Base-by-base conservation (phyloP, 2,797 vertebrate genomes). In the Xiphorhynchus erythropygius region DNA sequence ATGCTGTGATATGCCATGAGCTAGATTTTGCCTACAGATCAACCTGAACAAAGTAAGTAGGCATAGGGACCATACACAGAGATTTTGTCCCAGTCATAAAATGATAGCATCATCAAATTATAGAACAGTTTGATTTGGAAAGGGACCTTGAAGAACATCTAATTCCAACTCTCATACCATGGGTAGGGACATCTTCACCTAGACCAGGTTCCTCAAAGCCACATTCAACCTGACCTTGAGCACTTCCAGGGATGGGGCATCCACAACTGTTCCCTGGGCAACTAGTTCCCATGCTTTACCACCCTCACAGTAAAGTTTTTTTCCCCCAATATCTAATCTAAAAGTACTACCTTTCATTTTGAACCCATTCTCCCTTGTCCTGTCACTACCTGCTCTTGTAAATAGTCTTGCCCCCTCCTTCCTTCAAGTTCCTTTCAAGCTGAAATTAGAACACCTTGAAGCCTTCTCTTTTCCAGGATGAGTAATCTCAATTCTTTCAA, bases 201-300 rank as follows among this genome's bases (percentile, higher is more conserved):
- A 62, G 10, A 46, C 8, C 28, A 2, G 3, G 16, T 27, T 74
- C 14, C 46, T 46, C 7, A 5, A 30, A 65, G 10, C 12, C 15
- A 8, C 14, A 18, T 32, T 8, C 18, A 68, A 4, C 18, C 41
- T 24, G 15, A 18, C 10, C 4, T 32, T 68, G 41, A 59, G 30
- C 18, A 22, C 30, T 22, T 74, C 47, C 39, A 23, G 10, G 14
- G 10, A 53, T 53, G 25, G 21, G 25, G 15, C 33, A 53, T 60
- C 18, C 39, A 47, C 33, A 74, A 2, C 8, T 41, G 33, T 7
- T 88, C 7, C 23, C n/a, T 0, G 0, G 11, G 13, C 8, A 53
- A 22, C 18, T 15, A 53, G 10, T 32, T 47, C 10, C 25, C 47
- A 18, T 9, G 21, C 21, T 8, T 24, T 16, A 57, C 5, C 18